Base-by-base conservation (phyloP, 2,888 invertebrate genomes). In the Polyploca ridens region DNA sequence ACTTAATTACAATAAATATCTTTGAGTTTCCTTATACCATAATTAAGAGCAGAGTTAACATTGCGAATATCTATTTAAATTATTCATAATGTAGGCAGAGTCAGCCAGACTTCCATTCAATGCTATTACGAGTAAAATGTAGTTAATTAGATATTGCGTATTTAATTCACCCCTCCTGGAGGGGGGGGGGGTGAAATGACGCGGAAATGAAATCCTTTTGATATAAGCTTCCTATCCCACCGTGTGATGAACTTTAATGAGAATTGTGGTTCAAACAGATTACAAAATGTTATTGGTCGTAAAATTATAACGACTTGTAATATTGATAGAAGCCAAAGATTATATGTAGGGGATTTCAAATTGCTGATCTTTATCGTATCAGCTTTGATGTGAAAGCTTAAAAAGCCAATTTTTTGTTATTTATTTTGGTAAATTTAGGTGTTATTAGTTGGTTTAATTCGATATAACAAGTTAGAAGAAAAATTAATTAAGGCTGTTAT, bases 151-250 rank as follows among this genome's bases (percentile, higher is more conserved):
- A 71, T 75, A 76, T 72, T 68, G 73, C 71, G 68, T 74, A 74
- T 77, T 74, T 74, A 79, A 81, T 79, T 78, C 74, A 70, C 62
- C 72, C 72, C 72, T 75, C 76, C 65, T 72, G 66, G 71, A 75
- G 71, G 27, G 27, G 27, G 27, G 27, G 27, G 27, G 27, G 27
- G 27, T 27, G 27, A 27, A 27, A 72, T 66, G 75, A 74, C 73
- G 71, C 72, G 68, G 66, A 78, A 80, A 83, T 84, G 76, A 82
- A 82, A 81, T 81, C 81, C 79, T 82, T 82, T 82, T 79, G 80
- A 81, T 82, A 82, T 76, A 82, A 81, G 76, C 74, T 74, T 78
- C 73, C 73, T 73, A 79, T 79, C 77, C 73, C 67, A 66, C 64
- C 62, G 73, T 65, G 77, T 77, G 79, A 82, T 81, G 76, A 81